phyloP scores from a whole-genome alignment of 1,140 invertebrate genomes.

The Saccostrea cuccullata region DNA sequence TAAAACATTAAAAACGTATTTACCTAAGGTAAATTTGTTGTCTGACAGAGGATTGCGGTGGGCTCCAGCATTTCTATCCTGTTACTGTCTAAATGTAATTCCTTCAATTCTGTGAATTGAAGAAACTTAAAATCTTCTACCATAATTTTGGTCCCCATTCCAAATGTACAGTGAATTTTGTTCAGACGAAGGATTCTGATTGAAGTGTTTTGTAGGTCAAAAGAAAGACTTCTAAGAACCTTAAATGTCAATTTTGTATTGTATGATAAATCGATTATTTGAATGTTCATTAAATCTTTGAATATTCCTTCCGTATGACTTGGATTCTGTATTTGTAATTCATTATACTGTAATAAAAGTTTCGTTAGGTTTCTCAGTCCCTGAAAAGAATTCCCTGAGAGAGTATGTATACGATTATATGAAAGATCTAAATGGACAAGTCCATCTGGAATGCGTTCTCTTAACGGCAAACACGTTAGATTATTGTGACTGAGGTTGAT shows the following conservation, averaged over 20 bases:
- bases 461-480: too few relatives aligned
- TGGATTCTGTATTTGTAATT: neutral
- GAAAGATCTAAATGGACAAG: neutral
- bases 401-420: neutral
- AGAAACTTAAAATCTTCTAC: too few relatives aligned
- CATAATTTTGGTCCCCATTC: neutral
- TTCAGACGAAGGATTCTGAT: conserved; percentile 42
- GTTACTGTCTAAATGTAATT: too few relatives aligned
- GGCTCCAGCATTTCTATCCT: too few relatives aligned
- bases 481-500: too few relatives aligned
- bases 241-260: conserved; percentile 36
- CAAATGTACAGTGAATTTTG: neutral
- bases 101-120: too few relatives aligned
- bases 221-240: conserved; percentile 5
- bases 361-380: neutral
- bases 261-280: conserved; percentile 30
- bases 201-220: conserved; percentile 24
- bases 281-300: neutral
- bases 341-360: neutral
- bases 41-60: too few relatives aligned
- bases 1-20: neutral
- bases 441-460: too few relatives aligned
- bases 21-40: too few relatives aligned
- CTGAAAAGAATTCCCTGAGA: neutral
- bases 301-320: neutral